A percentile compares a stretch with the other conserved stretches of the same genome.
phyloP scores from a whole-genome alignment of 2,797 vertebrate species.

The Coregonus ussuriensis region DNA sequence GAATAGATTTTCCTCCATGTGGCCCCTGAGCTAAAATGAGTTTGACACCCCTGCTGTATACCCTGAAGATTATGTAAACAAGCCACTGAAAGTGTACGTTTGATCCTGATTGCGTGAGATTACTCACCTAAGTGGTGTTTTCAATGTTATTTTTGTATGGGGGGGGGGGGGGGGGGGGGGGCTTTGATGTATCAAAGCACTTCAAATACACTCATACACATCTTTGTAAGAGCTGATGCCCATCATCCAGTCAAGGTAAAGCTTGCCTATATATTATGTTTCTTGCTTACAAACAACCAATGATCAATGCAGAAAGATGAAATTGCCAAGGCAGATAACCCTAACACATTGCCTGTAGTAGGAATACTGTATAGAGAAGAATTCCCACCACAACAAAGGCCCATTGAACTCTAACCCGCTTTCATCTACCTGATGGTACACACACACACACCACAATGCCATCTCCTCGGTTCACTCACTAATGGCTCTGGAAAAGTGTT shows the following conservation, averaged over 20 bases:
- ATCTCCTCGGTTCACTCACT: slow-evolving; percentile 64
- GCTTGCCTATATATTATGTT: slow-evolving; percentile 32
- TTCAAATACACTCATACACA: not conserved
- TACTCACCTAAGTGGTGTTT: no score
- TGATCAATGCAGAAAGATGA: slow-evolving; percentile 57
- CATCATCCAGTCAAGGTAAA: not conserved
- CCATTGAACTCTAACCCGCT: slow-evolving; percentile 43
- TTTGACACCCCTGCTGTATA: no score
- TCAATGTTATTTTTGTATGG: no score
- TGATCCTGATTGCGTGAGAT: no score
- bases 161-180: no score
- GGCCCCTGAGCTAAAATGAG: no score
- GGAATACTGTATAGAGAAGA: slow-evolving; percentile 27
- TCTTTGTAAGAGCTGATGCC: not conserved
- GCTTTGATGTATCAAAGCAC: not conserved
- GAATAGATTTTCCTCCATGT: no score
- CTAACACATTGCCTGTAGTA: slow-evolving; percentile 28
- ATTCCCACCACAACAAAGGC: slow-evolving; percentile 49
- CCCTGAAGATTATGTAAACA: no score
- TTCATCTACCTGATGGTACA: slow-evolving; percentile 54
- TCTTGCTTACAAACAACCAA: slow-evolving; percentile 28
- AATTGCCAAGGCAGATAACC: no score
- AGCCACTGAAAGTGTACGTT: no score
- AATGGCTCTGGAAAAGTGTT: slow-evolving; percentile 67
- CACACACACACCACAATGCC: slow-evolving; percentile 57